A percentile compares a stretch with the other conserved stretches of the same genome.
Evolutionary conservation across 1,140 invertebrate genomes (phyloP).

Genomic region (Tetramorium simillimum): DNA sequence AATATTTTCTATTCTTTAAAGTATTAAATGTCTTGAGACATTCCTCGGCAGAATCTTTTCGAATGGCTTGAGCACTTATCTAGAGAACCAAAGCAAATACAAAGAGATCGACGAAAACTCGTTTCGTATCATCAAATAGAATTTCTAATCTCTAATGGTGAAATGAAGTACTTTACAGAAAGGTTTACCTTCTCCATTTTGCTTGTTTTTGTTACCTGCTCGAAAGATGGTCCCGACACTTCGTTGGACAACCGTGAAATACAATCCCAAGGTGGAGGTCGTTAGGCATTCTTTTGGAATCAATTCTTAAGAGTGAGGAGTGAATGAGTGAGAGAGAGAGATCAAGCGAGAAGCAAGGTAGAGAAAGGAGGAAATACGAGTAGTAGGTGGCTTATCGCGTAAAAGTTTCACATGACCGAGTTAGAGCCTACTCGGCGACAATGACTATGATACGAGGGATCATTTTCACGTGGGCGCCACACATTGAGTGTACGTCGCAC

Average conservation of each 20-base stretch:
- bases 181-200: not conserved
- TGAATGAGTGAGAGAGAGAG: slow-evolving; percentile 1
- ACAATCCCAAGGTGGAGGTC: slow-evolving; percentile 69
- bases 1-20: not conserved
- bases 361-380: slow-evolving; percentile 31
- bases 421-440: slow-evolving; percentile 67
- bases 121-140: not conserved
- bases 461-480: slow-evolving; percentile 73
- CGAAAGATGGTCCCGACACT: not conserved
- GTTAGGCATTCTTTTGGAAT: slow-evolving; percentile 33
- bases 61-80: not conserved
- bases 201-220: not conserved
- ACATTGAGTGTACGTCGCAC: slow-evolving; percentile 54
- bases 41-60: not conserved
- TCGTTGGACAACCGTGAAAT: slow-evolving; percentile 56
- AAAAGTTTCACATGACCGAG: slow-evolving; percentile 80
- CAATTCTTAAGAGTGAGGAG: slow-evolving; percentile 29
- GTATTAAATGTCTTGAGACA: not conserved
- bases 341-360: slow-evolving; percentile 26
- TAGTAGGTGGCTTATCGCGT: slow-evolving; percentile 31
- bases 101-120: not conserved
- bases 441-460: slow-evolving; percentile 74
- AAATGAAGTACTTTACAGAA: not conserved
- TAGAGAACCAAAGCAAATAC: not conserved
- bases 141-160: not conserved